Conservation (phyloP, 2,888 invertebrate species). For the Rosalia funebris region DNA sequence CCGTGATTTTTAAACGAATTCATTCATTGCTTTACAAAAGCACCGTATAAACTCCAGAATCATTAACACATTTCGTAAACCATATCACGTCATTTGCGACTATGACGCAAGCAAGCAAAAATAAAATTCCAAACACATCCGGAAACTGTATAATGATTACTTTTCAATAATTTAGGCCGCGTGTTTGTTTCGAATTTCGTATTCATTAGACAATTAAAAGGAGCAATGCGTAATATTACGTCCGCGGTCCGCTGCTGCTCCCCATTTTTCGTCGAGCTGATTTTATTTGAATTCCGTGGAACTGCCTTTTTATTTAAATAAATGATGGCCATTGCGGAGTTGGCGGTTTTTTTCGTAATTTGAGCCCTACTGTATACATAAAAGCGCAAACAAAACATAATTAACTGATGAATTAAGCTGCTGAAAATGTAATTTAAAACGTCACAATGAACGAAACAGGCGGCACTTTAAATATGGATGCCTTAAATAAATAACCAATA, state of each 20-base stretch:
- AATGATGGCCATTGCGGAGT: conserved; percentile 19
- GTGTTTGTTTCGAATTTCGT: conserved; percentile 3
- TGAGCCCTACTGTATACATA: conserved; percentile 15
- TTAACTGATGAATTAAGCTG: conserved; percentile 30
- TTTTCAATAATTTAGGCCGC: background rate
- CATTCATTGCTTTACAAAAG: too few species aligned
- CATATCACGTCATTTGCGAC: too few species aligned
- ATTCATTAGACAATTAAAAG: conserved; percentile 1
- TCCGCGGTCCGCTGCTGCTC: background rate
- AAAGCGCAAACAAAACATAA: conserved; percentile 18
- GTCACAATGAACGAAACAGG: conserved; percentile 5
- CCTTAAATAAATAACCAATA: conserved; percentile 22
- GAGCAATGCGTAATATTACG: background rate
- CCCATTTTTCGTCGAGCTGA: background rate
- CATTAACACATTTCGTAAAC: too few species aligned
- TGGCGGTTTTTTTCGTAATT: conserved; percentile 20
- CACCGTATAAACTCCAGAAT: too few species aligned
- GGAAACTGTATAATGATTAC: background rate
- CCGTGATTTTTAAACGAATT: too few species aligned
- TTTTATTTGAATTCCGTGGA: conserved; percentile 19
- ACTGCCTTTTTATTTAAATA: conserved; percentile 25
- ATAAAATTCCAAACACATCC: too few species aligned
- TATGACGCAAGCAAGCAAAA: too few species aligned
- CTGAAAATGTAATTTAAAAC: conserved; percentile 24
- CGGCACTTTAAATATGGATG: conserved; percentile 20